Evolutionary conservation across 2,888 invertebrate genomes (phyloP).

Genomic region (Sphaeridia pumilis): DNA sequence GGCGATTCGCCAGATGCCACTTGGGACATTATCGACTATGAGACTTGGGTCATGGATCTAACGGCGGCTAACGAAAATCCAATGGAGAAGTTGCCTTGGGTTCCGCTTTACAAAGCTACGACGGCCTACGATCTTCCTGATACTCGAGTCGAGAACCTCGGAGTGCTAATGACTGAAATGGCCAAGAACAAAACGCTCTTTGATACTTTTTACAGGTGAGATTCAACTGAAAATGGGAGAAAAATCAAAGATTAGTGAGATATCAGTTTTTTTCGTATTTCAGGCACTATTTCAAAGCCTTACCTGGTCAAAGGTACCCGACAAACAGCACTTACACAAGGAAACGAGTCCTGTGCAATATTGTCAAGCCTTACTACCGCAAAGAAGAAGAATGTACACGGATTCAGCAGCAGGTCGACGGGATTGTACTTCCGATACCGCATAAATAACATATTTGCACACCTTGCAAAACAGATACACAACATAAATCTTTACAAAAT

Average conservation of each 20-base stretch:
- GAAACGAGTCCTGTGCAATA: neutral
- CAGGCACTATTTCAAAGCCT: neutral
- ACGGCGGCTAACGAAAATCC: constrained; percentile 37
- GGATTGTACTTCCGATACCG: neutral
- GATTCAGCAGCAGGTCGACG: neutral
- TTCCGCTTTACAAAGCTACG: constrained; percentile 40
- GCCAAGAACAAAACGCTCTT: neutral
- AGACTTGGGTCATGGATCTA: constrained; percentile 42
- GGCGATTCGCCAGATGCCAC: neutral
- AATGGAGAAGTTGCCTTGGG: constrained; percentile 38
- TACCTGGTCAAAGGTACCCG: neutral
- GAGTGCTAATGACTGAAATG: neutral
- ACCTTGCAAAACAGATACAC: no score
- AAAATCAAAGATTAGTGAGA: no score
- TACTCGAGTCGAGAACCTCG: constrained; percentile 28
- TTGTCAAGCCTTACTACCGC: neutral
- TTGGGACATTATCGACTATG: constrained; percentile 39
- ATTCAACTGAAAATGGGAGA: neutral
- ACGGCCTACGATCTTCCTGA: constrained; percentile 39
- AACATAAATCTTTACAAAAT: no score
- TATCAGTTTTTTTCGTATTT: neutral
- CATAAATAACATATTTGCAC: no score
- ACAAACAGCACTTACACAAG: neutral
- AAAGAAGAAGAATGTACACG: neutral
- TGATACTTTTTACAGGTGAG: neutral